phyloP scores from a whole-genome alignment of 2,113 vertebrate species.

The Daphoenositta chrysoptera region DNA sequence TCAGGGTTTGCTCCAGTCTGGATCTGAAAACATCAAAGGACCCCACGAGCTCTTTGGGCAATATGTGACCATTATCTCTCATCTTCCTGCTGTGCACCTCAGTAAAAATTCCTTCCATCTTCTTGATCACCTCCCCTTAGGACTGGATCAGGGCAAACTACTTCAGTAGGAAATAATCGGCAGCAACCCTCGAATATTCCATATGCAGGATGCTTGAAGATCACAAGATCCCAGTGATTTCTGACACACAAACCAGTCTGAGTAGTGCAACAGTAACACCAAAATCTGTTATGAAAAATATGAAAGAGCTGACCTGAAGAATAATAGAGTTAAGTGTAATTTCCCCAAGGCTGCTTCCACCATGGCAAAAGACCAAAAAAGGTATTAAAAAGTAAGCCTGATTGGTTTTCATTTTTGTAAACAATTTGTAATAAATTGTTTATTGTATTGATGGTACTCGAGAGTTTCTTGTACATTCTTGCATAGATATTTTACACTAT shows the following conservation, averaged over 20 bases:
- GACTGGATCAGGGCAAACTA: not conserved
- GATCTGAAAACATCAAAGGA: not conserved
- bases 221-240: not conserved
- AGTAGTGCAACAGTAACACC: not conserved
- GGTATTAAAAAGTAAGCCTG: not conserved
- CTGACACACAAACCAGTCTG: not conserved
- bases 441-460: not conserved
- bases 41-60: not conserved
- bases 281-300: not conserved
- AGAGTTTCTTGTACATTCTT: not conserved
- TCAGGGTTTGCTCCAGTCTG: not conserved
- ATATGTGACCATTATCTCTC: not conserved
- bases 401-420: not conserved
- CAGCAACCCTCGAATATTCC: not conserved
- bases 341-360: not conserved
- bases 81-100: not conserved
- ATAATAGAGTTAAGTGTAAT: not conserved
- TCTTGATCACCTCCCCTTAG: not conserved
- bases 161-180: not conserved
- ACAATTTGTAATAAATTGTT: not conserved
- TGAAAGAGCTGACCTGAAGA: not conserved
- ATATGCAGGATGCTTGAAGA: not conserved
- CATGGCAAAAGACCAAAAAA: not conserved
- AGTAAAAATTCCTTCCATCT: not conserved
- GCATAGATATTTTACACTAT: not conserved